phyloP scores from a whole-genome alignment of 2,113 vertebrate genomes.

The Crotalus tigris region DNA sequence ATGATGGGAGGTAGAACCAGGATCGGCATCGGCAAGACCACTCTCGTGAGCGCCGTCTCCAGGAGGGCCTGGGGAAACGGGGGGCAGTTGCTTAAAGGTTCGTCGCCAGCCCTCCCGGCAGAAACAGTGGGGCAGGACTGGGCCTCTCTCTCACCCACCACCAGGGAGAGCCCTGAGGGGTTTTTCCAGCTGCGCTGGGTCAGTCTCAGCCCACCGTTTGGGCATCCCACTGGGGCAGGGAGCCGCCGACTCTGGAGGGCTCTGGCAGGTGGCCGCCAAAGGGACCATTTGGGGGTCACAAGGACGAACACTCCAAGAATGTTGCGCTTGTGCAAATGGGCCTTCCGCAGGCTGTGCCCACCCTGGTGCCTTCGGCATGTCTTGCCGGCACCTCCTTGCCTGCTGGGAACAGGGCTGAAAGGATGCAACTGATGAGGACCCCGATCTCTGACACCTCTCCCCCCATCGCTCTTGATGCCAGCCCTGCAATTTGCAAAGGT shows the following conservation, averaged over 20 bases:
- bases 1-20: constrained; percentile 88
- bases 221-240: neutral
- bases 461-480: neutral
- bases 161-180: neutral
- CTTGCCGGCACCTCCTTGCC: neutral
- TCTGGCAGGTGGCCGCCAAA: too few species aligned
- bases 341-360: neutral
- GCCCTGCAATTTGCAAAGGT: neutral
- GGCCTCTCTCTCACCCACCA: neutral
- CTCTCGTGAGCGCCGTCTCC: constrained; percentile 87
- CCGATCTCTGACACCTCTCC: too few species aligned
- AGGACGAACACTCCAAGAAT: too few species aligned
- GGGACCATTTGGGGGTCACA: neutral
- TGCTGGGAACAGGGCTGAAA: neutral
- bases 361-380: neutral
- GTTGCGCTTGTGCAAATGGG: neutral
- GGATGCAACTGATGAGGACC: too few species aligned
- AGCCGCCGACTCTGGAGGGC: neutral
- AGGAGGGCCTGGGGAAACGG: constrained; percentile 78
- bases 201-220: neutral
- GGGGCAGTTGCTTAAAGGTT: neutral
- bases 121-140: neutral
- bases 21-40: constrained; percentile 92
- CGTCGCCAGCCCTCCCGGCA: too few species aligned
- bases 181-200: neutral